Percentiles rank a stretch among this genome's conserved stretches.
phyloP scores from a whole-genome alignment of 2,797 vertebrate species.

The Serranus cabrilla region DNA sequence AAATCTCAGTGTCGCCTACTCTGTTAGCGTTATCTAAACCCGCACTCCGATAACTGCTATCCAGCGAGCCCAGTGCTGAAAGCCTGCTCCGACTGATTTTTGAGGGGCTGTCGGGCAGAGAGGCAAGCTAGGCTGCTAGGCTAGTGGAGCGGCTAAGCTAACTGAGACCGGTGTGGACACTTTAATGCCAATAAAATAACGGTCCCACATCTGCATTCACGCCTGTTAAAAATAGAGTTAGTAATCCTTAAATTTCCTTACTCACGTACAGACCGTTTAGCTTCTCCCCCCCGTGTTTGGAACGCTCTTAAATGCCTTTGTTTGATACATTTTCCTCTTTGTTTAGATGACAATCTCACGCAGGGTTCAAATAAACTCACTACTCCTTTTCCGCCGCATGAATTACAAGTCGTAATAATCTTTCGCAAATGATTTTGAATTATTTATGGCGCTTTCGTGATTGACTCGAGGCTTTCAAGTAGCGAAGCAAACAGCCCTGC shows the following conservation, averaged over 20 bases:
- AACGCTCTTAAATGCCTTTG: slow-evolving; percentile 29
- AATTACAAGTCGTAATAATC: neutral
- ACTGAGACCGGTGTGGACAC: slow-evolving; percentile 44
- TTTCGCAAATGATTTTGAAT: neutral
- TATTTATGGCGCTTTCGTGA: neutral
- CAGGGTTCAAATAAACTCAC: neutral
- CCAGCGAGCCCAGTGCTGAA: slow-evolving; percentile 81
- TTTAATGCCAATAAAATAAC: slow-evolving; percentile 44
- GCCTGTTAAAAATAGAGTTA: neutral
- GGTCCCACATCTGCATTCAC: slow-evolving; percentile 19
- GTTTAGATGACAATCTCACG: slow-evolving; percentile 28
- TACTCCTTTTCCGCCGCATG: neutral
- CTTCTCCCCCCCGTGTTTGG: neutral
- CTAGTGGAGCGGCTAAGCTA: slow-evolving; percentile 71
- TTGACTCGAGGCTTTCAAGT: slow-evolving; percentile 10
- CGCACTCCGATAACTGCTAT: slow-evolving; percentile 69
- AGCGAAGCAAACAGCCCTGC: slow-evolving; percentile 22
- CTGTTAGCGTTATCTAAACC: slow-evolving; percentile 35
- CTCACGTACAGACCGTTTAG: neutral
- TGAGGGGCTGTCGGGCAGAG: slow-evolving; percentile 34
- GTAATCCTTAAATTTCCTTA: neutral
- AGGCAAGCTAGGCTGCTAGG: slow-evolving; percentile 70
- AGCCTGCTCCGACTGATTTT: slow-evolving; percentile 42
- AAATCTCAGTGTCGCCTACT: slow-evolving; percentile 50
- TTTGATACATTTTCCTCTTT: slow-evolving; percentile 33